Conservation (phyloP, 2,797 vertebrate species). For the Sebastes nivosus region DNA sequence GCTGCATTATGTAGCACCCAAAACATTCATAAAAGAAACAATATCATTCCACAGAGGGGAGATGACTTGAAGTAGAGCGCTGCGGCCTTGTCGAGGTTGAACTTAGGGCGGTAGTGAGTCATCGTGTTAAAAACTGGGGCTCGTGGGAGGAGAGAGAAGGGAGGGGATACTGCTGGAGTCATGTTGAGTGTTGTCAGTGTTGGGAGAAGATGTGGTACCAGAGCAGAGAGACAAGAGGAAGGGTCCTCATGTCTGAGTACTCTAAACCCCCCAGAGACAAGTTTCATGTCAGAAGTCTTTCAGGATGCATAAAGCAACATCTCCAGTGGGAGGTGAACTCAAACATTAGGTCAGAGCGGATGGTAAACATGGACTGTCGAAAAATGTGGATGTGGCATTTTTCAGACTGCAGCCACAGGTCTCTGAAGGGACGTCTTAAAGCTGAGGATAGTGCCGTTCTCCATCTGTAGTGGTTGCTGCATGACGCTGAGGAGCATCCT, state of each 20-base stretch:
- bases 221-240: conserved; percentile 26
- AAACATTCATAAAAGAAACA: conserved; percentile 58
- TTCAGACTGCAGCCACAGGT: neutral
- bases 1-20: conserved; percentile 54
- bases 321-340: conserved; percentile 8
- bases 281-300: conserved; percentile 30
- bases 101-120: conserved; percentile 39
- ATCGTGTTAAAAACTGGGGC: conserved; percentile 43
- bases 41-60: conserved; percentile 32
- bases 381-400: conserved; percentile 23
- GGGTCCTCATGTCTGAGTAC: conserved; percentile 28
- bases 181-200: conserved; percentile 49
- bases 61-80: conserved; percentile 29
- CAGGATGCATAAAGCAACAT: neutral
- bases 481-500: neutral
- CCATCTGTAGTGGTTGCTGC: neutral
- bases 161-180: conserved; percentile 9
- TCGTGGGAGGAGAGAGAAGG: conserved; percentile 32
- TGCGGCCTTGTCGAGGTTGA: conserved; percentile 55
- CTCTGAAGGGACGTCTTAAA: neutral
- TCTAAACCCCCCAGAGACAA: conserved; percentile 5
- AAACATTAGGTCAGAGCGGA: conserved; percentile 18
- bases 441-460: neutral
- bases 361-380: neutral
- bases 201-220: conserved; percentile 23